Evolutionary conservation across 2,797 vertebrate genomes (phyloP).

Genomic region (Euphonia xanthogaster): DNA sequence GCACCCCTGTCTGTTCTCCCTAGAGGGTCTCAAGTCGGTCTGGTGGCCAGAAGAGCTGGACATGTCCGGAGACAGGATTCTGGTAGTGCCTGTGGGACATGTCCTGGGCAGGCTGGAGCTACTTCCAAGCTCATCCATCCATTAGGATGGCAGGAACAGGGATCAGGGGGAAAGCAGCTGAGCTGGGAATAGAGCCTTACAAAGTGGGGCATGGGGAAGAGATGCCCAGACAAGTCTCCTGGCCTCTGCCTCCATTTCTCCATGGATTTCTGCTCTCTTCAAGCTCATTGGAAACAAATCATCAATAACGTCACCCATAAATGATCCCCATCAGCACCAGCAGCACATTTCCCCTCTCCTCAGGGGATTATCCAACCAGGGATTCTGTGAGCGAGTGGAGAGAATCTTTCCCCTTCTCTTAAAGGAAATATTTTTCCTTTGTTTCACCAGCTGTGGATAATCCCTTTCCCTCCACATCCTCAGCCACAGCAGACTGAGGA

Average conservation of each 20-base stretch:
- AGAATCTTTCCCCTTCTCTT: background rate
- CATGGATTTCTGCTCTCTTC: background rate
- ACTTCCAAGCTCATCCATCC: background rate
- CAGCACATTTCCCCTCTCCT: background rate
- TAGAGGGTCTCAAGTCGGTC: background rate
- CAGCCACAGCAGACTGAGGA: background rate
- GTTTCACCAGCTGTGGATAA: background rate
- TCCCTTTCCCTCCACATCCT: background rate
- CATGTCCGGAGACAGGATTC: rapidly evolving
- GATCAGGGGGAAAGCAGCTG: background rate
- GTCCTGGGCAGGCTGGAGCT: background rate
- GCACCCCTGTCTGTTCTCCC: background rate
- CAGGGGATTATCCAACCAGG: background rate
- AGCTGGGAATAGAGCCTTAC: background rate
- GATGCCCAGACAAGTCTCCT: background rate
- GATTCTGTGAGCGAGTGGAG: background rate
- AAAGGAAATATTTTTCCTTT: background rate
- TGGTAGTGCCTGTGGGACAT: background rate
- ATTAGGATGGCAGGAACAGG: background rate
- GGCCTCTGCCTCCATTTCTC: background rate
- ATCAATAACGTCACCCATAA: background rate
- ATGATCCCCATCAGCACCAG: background rate
- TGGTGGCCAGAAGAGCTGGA: background rate
- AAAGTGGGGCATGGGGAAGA: background rate
- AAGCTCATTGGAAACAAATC: background rate